phyloP scores from a whole-genome alignment of 2,113 vertebrate genomes.

The Neodontobutis hainanensis region DNA sequence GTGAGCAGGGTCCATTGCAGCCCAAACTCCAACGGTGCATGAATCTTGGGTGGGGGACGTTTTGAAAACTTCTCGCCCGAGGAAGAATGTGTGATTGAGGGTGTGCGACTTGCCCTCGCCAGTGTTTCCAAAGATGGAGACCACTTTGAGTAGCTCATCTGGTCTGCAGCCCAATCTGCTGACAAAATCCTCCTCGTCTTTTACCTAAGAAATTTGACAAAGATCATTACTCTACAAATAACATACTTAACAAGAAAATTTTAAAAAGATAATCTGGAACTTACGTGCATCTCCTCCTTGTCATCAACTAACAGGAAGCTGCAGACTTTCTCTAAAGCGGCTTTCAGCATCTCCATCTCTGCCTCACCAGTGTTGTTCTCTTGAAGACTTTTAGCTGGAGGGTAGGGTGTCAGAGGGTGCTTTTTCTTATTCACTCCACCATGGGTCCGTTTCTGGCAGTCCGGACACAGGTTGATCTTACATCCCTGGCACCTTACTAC shows the following conservation, averaged over 20 bases:
- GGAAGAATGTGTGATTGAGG: conserved; percentile 97
- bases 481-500: conserved; percentile 93
- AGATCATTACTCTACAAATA: not conserved
- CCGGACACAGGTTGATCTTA: conserved; percentile 92
- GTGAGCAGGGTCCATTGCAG: conserved; percentile 92
- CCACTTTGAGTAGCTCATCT: conserved; percentile 95
- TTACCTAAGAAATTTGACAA: conserved; percentile 80
- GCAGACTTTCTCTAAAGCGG: conserved; percentile 87
- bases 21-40: conserved; percentile 97
- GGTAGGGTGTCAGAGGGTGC: conserved; percentile 84
- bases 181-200: conserved; percentile 91
- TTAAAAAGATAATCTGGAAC: not conserved
- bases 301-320: conserved; percentile 97
- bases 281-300: conserved; percentile 94
- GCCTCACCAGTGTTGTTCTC: conserved; percentile 75
- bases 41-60: conserved; percentile 97
- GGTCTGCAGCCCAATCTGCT: conserved; percentile 86
- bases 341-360: conserved; percentile 82
- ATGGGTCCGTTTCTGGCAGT: conserved; percentile 96
- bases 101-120: conserved; percentile 99
- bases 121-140: conserved; percentile 98
- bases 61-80: conserved; percentile 95
- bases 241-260: not conserved
- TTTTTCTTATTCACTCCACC: conserved; percentile 90
- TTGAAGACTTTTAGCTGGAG: conserved; percentile 59